These are phyloP conservation scores for Hermaeophaga mercurialis DNA, from an alignment of 2,888 invertebrate species.

Conservation along the genomic window DNA sequence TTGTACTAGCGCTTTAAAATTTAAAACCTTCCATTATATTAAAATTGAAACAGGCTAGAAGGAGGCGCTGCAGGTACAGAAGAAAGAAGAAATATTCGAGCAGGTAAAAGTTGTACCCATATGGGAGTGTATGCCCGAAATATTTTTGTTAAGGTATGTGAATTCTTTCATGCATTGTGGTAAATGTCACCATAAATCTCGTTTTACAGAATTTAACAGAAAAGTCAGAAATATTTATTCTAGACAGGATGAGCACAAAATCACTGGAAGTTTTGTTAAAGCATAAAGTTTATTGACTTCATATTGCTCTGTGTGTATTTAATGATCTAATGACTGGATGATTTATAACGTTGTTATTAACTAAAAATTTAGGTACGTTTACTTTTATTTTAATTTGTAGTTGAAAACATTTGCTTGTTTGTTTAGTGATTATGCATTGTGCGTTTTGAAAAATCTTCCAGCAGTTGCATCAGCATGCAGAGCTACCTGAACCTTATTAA, in stretches of 20 bases:
- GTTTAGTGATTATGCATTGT: too few relatives aligned
- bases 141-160: constrained; percentile 16
- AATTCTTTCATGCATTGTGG: constrained; percentile 18
- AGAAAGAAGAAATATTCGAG: constrained; percentile 7
- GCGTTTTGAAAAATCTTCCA: too few relatives aligned
- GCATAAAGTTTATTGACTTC: too few relatives aligned
- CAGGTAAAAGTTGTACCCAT: constrained; percentile 21
- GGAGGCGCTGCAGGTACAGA: constrained; percentile 5
- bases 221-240: constrained; percentile 18
- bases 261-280: too few relatives aligned
- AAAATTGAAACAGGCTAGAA: constrained; percentile 1
- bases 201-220: constrained; percentile 3
- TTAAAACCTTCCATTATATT: background rate
- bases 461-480: too few relatives aligned
- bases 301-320: too few relatives aligned
- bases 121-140: constrained; percentile 11
- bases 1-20: background rate
- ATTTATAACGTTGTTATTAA: too few relatives aligned
- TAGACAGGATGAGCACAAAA: background rate
- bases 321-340: too few relatives aligned
- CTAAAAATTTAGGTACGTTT: too few relatives aligned
- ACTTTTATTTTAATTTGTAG: too few relatives aligned
- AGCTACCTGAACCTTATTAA: too few relatives aligned
- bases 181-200: constrained; percentile 18
- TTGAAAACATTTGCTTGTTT: too few relatives aligned